These are phyloP conservation scores for Apodemia mormo DNA, from an alignment of 2,888 invertebrate species.

Conservation along the genomic window DNA sequence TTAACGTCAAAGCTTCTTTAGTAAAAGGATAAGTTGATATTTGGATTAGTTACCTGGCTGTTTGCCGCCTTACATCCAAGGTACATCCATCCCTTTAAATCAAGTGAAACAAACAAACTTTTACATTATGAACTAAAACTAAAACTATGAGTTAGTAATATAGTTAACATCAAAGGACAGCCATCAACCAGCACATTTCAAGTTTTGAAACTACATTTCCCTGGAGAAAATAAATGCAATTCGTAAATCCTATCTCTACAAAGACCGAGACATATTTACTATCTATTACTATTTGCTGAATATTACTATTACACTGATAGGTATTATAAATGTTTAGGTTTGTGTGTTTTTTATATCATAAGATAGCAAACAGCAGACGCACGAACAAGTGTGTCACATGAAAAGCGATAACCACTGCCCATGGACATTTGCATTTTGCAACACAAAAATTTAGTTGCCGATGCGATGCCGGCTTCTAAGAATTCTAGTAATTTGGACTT, in stretches of 20 bases:
- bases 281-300: neutral
- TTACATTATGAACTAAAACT: neutral
- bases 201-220: slow-evolving; percentile 13
- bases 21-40: too few relatives aligned
- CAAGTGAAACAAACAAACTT: slow-evolving; percentile 5
- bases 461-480: too few relatives aligned
- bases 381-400: too few relatives aligned
- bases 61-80: neutral
- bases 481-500: too few relatives aligned
- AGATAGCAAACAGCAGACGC: too few relatives aligned
- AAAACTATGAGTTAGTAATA: neutral
- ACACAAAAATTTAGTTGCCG: too few relatives aligned
- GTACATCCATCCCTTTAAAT: neutral
- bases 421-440: too few relatives aligned
- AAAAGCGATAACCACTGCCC: too few relatives aligned
- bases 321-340: too few relatives aligned
- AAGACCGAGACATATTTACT: neutral
- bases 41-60: too few relatives aligned
- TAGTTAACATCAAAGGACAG: slow-evolving; percentile 14
- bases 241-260: neutral
- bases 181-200: slow-evolving; percentile 11
- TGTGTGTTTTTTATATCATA: too few relatives aligned
- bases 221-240: slow-evolving; percentile 9
- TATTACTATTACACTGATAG: neutral
- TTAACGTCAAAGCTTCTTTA: too few relatives aligned